Evolutionary conservation across 1,140 invertebrate genomes (phyloP).

Genomic region (Coptotermes formosanus): DNA sequence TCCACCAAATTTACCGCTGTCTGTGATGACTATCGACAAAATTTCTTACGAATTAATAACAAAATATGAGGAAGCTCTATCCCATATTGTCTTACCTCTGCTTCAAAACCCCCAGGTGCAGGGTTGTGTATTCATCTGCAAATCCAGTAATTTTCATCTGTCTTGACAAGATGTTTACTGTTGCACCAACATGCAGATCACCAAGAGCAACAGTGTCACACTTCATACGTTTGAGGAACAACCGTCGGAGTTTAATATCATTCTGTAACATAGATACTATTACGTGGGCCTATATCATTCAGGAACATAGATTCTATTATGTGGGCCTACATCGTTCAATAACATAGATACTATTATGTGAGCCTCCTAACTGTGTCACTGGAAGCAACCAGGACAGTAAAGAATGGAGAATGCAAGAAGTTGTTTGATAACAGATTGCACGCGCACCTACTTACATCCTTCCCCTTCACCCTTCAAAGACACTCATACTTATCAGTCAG

Average conservation of each 20-base stretch:
- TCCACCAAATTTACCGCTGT: too few species aligned
- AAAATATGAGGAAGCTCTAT: not conserved
- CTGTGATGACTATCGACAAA: too few species aligned
- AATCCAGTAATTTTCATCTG: slow-evolving; percentile 76
- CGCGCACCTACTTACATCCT: too few species aligned
- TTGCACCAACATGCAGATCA: slow-evolving; percentile 75
- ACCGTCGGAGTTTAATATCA: slow-evolving; percentile 70
- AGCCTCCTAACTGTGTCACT: too few species aligned
- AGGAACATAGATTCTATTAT: slow-evolving; percentile 44
- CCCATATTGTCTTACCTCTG: slow-evolving; percentile 54
- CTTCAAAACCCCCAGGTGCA: slow-evolving; percentile 56
- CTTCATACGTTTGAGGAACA: slow-evolving; percentile 72
- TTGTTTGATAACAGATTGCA: too few species aligned
- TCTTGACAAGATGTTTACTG: slow-evolving; percentile 73
- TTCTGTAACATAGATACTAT: slow-evolving; percentile 54
- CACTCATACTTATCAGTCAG: too few species aligned
- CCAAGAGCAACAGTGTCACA: slow-evolving; percentile 63
- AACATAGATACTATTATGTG: slow-evolving; percentile 29
- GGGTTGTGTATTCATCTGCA: slow-evolving; percentile 66
- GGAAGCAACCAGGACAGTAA: too few species aligned
- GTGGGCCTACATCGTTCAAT: slow-evolving; percentile 67
- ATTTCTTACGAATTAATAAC: too few species aligned
- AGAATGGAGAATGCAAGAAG: too few species aligned
- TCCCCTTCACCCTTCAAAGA: too few species aligned
- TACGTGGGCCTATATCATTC: slow-evolving; percentile 63